Percentiles rank a stretch among this genome's conserved stretches.
These are phyloP conservation scores for Agrochola circellaris DNA, from an alignment of 2,888 invertebrate species.

Conservation along the genomic window DNA sequence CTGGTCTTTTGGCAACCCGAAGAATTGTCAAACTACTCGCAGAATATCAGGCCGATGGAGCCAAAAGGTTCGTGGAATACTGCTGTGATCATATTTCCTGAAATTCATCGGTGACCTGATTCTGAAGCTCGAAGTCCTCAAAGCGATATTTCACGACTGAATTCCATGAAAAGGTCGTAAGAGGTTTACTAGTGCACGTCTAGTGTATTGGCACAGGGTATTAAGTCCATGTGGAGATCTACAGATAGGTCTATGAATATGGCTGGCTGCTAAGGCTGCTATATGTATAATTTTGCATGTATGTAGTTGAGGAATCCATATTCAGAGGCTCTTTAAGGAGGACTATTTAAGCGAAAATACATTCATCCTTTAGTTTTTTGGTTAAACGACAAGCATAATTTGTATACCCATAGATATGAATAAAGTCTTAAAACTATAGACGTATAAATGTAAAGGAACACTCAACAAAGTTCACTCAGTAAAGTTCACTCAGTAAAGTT, in stretches of 20 bases:
- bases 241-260: neutral
- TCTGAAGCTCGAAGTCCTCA: neutral
- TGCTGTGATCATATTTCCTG: neutral
- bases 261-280: neutral
- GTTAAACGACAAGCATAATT: no score
- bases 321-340: no score
- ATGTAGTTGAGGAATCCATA: neutral
- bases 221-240: neutral
- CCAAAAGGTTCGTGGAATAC: no score
- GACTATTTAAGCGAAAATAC: no score
- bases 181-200: neutral
- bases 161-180: neutral
- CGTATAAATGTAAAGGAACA: no score
- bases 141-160: neutral
- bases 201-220: conserved; percentile 5
- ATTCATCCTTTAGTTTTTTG: no score
- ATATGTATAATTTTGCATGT: neutral
- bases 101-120: neutral
- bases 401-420: no score
- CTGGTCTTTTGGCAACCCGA: no score
- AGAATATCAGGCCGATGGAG: no score
- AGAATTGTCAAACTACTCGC: no score
- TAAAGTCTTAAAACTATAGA: neutral
- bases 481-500: no score
- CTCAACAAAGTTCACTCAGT: no score